Conservation (phyloP, 1,140 invertebrate species). For the Drosophila santomea region DNA sequence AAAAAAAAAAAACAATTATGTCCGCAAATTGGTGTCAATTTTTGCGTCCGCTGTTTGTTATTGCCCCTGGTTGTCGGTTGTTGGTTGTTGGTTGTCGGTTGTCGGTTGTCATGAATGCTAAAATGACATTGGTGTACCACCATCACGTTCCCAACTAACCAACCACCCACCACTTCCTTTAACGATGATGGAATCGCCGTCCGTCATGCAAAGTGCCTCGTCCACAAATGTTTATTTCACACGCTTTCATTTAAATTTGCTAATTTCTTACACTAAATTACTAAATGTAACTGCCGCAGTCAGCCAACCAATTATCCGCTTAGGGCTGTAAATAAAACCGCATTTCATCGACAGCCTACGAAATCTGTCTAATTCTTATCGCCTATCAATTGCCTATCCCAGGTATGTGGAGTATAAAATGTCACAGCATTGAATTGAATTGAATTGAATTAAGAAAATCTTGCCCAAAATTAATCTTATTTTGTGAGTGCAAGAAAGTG, state of each 20-base stretch:
- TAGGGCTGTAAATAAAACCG: not conserved
- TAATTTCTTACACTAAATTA: constrained; percentile 72
- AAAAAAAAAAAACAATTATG: constrained; percentile 58
- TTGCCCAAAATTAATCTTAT: no score
- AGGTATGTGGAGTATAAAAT: no score
- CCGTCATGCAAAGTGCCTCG: constrained; percentile 44
- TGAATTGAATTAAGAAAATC: no score
- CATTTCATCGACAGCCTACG: no score
- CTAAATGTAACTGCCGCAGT: not conserved
- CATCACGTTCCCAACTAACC: not conserved
- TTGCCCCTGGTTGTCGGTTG: constrained; percentile 26
- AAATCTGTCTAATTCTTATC: no score
- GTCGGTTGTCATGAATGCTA: constrained; percentile 48
- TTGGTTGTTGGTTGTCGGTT: constrained; percentile 18
- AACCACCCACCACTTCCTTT: constrained; percentile 6
- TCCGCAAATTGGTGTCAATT: constrained; percentile 67
- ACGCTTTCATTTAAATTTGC: constrained; percentile 71
- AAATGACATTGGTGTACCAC: constrained; percentile 51
- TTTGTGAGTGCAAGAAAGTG: no score
- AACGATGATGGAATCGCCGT: constrained; percentile 26
- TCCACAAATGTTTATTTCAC: constrained; percentile 60
- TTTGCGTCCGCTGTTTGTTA: constrained; percentile 37
- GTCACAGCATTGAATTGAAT: no score
- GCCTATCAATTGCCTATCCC: no score
- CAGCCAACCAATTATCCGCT: not conserved